Conservation (phyloP, 2,888 invertebrate genomes). For the Hydrotaea cyrtoneurina region DNA sequence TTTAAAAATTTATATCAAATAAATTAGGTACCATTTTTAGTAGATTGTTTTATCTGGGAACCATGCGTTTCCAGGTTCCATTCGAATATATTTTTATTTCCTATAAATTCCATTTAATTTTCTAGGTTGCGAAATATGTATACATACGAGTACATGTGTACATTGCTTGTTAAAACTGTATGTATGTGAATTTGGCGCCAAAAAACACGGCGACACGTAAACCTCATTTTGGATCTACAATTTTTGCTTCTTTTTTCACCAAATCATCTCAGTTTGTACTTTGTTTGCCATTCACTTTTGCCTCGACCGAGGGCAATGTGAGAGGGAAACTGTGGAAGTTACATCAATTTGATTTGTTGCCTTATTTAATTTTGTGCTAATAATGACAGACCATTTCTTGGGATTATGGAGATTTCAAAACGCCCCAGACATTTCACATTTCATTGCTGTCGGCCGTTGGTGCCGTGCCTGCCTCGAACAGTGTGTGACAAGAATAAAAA, state of each 20-base stretch:
- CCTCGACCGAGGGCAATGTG: neutral
- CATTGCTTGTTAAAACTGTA: no score
- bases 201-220: no score
- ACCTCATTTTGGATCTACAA: no score
- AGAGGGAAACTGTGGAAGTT: slow-evolving; percentile 1
- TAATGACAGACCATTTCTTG: slow-evolving; percentile 35
- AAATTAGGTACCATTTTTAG: no score
- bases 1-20: no score
- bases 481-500: neutral
- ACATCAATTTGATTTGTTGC: slow-evolving; percentile 43
- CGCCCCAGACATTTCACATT: neutral
- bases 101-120: no score
- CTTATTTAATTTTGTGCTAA: slow-evolving; percentile 46
- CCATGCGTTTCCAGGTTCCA: no score
- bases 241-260: neutral
- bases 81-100: no score
- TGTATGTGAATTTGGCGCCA: no score
- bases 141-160: no score
- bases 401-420: slow-evolving; percentile 21
- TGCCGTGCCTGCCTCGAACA: neutral
- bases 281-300: neutral
- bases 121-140: no score
- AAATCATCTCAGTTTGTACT: neutral
- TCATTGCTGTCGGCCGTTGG: neutral
- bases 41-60: no score